Conservation (phyloP, 1,140 invertebrate genomes). For the Philotrypesis tridentata region DNA sequence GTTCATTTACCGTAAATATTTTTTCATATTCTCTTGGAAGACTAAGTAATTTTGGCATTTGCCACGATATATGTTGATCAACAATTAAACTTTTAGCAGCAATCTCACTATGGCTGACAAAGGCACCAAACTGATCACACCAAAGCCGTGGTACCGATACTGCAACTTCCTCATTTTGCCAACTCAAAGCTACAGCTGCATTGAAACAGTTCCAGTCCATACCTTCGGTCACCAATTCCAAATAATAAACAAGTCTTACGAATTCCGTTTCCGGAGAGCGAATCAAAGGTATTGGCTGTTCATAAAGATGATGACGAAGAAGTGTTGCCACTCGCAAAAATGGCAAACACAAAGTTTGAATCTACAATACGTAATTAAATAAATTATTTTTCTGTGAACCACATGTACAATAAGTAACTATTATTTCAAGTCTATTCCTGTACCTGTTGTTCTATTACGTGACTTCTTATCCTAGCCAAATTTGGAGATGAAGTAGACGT, state of each 20-base stretch:
- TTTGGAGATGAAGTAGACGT: conserved; percentile 52
- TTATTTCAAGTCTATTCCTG: not conserved
- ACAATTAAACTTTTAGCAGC: conserved; percentile 78
- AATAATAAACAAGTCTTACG: conserved; percentile 82
- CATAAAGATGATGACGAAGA: conserved; percentile 89
- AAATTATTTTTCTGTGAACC: not conserved
- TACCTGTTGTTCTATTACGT: conserved; percentile 63
- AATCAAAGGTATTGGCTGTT: conserved; percentile 84
- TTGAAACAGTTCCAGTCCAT: conserved; percentile 81
- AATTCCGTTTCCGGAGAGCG: conserved; percentile 80
- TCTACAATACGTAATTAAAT: conserved; percentile 66
- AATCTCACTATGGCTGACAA: conserved; percentile 74
- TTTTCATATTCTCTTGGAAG: conserved; percentile 93
- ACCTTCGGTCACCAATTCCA: conserved; percentile 82
- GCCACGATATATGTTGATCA: conserved; percentile 83
- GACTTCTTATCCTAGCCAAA: conserved; percentile 56
- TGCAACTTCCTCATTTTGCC: conserved; percentile 74
- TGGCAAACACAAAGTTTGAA: conserved; percentile 87
- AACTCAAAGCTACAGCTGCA: conserved; percentile 79
- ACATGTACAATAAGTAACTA: not conserved
- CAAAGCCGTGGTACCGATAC: conserved; percentile 75
- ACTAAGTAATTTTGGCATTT: conserved; percentile 85
- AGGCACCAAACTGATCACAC: conserved; percentile 79
- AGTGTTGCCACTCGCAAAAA: conserved; percentile 89
- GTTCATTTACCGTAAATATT: conserved; percentile 85